Evolutionary conservation across 2,888 invertebrate genomes (phyloP).

Genomic region (Chaetogeoica ovagalla): DNA sequence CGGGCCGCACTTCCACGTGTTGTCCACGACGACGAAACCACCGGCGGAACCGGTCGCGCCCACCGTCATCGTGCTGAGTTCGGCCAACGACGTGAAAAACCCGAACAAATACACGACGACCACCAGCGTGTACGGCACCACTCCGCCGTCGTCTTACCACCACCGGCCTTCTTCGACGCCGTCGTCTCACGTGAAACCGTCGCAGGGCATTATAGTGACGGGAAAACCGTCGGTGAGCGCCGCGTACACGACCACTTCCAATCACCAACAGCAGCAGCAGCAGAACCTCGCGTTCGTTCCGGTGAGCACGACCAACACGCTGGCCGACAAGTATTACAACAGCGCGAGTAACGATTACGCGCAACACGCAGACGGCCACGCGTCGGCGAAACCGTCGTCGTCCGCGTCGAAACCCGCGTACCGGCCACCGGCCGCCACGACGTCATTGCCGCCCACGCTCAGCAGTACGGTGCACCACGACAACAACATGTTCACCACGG

Average conservation of each 20-base stretch:
- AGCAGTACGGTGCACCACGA: constrained; percentile 36
- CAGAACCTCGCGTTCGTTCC: constrained; percentile 53
- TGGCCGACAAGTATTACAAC: constrained; percentile 48
- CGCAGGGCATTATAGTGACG: constrained; percentile 55
- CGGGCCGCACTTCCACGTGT: constrained; percentile 57
- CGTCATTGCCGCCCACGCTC: constrained; percentile 37
- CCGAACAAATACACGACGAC: constrained; percentile 53
- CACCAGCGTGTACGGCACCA: constrained; percentile 58
- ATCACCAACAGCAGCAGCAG: constrained; percentile 13
- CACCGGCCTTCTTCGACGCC: constrained; percentile 1
- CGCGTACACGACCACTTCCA: constrained; percentile 54
- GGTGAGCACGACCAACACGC: constrained; percentile 51
- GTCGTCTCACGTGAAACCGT: constrained; percentile 53
- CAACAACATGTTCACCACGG: constrained; percentile 54
- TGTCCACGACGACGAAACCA: constrained; percentile 56
- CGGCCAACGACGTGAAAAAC: constrained; percentile 56
- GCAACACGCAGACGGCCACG: constrained; percentile 39
- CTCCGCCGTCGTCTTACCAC: background rate
- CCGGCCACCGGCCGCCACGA: constrained; percentile 10
- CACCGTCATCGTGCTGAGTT: constrained; percentile 67
- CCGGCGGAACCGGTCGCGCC: constrained; percentile 58
- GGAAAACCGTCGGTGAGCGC: constrained; percentile 55
- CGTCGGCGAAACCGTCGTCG: constrained; percentile 14
- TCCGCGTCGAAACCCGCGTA: constrained; percentile 17
- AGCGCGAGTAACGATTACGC: constrained; percentile 40